Evolutionary conservation across 2,113 vertebrate species (phyloP).

Genomic region (Erythrolamprus reginae): DNA sequence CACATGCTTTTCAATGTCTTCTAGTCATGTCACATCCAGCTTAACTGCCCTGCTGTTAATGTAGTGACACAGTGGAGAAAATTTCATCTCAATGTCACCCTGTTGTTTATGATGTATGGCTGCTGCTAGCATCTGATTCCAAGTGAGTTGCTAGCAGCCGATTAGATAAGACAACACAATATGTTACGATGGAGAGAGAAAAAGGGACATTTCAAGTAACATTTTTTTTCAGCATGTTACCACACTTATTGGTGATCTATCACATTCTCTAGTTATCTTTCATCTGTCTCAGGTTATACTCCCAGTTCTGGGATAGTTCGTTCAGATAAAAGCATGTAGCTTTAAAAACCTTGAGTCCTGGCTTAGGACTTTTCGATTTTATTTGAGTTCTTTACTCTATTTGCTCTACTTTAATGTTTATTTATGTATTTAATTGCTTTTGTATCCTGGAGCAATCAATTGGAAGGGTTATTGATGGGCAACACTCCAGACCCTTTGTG

Average conservation of each 20-base stretch:
- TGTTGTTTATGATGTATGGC: neutral
- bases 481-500: neutral
- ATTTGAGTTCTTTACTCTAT: neutral
- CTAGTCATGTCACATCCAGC: neutral
- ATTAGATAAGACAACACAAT: neutral
- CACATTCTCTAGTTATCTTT: neutral
- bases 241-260: no score
- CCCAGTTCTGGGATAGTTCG: neutral
- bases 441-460: neutral
- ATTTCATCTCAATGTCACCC: neutral
- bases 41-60: neutral
- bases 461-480: neutral
- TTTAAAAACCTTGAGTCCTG: neutral
- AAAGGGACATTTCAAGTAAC: neutral
- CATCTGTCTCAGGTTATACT: neutral
- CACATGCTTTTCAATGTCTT: neutral
- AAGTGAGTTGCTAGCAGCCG: neutral
- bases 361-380: neutral
- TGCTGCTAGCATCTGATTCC: neutral
- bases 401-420: accelerated
- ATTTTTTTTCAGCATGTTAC: neutral
- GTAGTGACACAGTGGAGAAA: neutral
- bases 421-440: neutral
- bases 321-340: neutral
- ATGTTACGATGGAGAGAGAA: no score